Base-by-base conservation (phyloP, 2,888 invertebrate species). In the Synergus laeviventris region DNA sequence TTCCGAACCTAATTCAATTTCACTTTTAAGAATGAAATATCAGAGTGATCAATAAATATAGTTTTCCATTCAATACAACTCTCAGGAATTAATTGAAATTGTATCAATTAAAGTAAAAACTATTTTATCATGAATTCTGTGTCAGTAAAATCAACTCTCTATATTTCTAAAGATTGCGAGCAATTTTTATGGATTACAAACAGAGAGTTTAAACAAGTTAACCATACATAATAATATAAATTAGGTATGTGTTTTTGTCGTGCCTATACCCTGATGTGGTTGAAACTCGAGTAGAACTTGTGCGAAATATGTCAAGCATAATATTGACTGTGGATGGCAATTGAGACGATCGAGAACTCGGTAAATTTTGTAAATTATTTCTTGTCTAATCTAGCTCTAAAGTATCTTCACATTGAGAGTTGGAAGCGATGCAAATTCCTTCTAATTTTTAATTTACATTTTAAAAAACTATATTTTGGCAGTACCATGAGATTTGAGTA, bases 231-330 rank as follows among this genome's bases (percentile, higher is more conserved):
- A n/a, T n/a, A n/a, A n/a, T n/a, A n/a, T n/a, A n/a, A 81, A 75
- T 78, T 31, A 31, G 31, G 31, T 31, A 31, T 79, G 11, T 54
- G 81, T 83, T 83, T 84, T 85, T 84, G 74, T 75, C 78, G 74
- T 81, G 79, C 18, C 38, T 75, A 77, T 61, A 42, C 39, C 42
- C 81, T 59, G 76, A 78, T 85, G 86, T 82, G 87, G 85, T 87
- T 86, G 87, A 84, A 86, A 87, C 82, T 85, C 85, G 84, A 75
- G 54, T 83, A 84, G 79, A 79, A 81, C 82, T 79, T 79, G 80
- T 78, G 78, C 75, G 76, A 74, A 64, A 64, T 64, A 42, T 64
- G 42, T 64, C 64, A 64, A 42, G 42, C 21, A 64, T 61, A 61
- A 61, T 61, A 61, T 61, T 36, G 61, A 61, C 36, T 12, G 61